These are phyloP conservation scores for Tragelaphus strepsiceros DNA, from an alignment of 2,113 vertebrate genomes.

Conservation along the genomic window DNA sequence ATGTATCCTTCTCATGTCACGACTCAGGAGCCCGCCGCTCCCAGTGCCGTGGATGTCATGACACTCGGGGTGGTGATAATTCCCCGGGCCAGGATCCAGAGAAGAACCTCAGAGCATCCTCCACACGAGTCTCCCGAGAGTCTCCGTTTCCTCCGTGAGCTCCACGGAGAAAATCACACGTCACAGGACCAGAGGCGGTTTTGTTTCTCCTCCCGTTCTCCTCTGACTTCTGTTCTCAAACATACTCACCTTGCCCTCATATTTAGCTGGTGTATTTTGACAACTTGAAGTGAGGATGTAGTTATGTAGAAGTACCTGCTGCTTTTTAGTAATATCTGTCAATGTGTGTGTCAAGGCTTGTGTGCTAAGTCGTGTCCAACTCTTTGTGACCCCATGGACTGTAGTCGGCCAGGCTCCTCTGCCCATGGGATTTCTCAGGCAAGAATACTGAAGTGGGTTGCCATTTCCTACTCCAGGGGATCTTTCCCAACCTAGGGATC, in stretches of 20 bases:
- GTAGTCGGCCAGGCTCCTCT: not conserved
- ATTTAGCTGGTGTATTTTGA: not conserved
- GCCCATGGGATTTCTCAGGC: not conserved
- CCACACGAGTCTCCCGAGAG: accelerated
- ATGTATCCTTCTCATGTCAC: accelerated
- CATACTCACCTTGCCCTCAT: not conserved
- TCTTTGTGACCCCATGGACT: not conserved
- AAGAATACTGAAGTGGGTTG: not conserved
- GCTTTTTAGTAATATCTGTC: not conserved
- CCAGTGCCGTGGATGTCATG: accelerated
- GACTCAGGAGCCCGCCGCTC: accelerated
- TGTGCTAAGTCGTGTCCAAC: not conserved
- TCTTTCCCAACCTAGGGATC: not conserved
- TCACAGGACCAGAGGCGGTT: not conserved
- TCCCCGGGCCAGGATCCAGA: not conserved
- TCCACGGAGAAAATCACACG: not conserved
- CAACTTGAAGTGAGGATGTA: not conserved
- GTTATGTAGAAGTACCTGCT: not conserved
- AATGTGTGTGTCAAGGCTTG: accelerated
- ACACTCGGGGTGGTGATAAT: accelerated
- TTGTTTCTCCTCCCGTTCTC: not conserved
- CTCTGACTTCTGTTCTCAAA: not conserved
- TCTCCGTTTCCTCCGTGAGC: accelerated
- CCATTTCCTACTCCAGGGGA: not conserved
- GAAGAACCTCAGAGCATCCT: not conserved